These are phyloP conservation scores for Orussus abietinus DNA, from an alignment of 1,140 invertebrate species.

Conservation along the genomic window DNA sequence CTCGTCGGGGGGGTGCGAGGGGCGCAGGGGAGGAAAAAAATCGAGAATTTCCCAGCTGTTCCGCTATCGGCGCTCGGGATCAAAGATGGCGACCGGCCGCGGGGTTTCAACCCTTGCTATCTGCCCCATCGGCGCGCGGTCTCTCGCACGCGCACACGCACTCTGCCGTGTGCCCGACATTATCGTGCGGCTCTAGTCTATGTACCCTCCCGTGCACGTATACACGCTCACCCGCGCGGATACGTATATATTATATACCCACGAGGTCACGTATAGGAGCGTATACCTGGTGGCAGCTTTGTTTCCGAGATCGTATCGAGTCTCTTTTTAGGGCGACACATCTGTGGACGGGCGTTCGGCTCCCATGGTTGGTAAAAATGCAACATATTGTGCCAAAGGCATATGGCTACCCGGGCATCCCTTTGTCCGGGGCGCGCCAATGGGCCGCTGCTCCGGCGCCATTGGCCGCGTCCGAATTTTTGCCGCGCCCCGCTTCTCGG, in stretches of 20 bases:
- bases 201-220: no score
- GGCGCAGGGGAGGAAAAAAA: slow-evolving; percentile 13
- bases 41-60: slow-evolving; percentile 49
- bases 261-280: no score
- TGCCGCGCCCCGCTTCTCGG: no score
- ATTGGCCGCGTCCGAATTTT: no score
- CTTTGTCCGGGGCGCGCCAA: no score
- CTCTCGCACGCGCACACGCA: slow-evolving; percentile 9
- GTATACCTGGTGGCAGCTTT: slow-evolving; percentile 31
- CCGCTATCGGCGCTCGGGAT: slow-evolving; percentile 34
- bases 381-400: slow-evolving; percentile 35
- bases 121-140: slow-evolving; percentile 34
- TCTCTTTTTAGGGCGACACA: slow-evolving; percentile 28
- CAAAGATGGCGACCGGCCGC: slow-evolving; percentile 40
- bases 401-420: slow-evolving; percentile 26
- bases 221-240: slow-evolving; percentile 14
- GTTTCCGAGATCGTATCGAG: slow-evolving; percentile 13
- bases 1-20: no score
- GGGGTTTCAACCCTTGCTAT: slow-evolving; percentile 51
- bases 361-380: slow-evolving; percentile 26
- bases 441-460: no score
- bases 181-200: no score
- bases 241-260: no score
- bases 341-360: slow-evolving; percentile 32
- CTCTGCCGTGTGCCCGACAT: slow-evolving; percentile 32